phyloP scores from a whole-genome alignment of 2,888 invertebrate species.

The Linnaemya tessellans region DNA sequence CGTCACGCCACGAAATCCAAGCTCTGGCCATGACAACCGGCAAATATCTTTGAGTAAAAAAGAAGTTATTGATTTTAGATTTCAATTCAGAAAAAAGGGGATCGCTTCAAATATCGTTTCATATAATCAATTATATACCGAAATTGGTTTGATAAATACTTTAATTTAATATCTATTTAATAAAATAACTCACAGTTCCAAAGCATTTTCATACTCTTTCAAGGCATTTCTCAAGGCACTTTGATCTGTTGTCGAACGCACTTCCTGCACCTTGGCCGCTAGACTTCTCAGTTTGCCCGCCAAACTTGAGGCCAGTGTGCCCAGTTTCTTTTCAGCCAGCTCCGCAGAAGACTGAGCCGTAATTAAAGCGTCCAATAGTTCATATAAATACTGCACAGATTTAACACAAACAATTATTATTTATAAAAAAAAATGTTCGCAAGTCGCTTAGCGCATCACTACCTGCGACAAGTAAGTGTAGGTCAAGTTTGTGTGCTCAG shows the following conservation, averaged over 20 bases:
- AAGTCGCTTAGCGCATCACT: slow-evolving; percentile 63
- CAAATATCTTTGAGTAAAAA: slow-evolving; percentile 87
- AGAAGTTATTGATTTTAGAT: not conserved
- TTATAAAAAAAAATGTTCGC: not conserved
- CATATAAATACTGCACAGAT: slow-evolving; percentile 90
- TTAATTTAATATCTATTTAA: not conserved
- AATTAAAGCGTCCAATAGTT: slow-evolving; percentile 97
- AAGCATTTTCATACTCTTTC: slow-evolving; percentile 93
- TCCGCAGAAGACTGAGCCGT: slow-evolving; percentile 98
- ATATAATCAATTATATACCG: too few species aligned
- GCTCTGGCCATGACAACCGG: slow-evolving; percentile 99
- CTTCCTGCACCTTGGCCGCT: slow-evolving; percentile 97
- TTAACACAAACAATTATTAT: not conserved
- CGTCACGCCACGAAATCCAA: slow-evolving; percentile 98
- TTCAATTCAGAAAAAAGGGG: not conserved
- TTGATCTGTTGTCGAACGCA: slow-evolving; percentile 94
- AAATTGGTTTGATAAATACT: not conserved
- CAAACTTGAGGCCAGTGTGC: slow-evolving; percentile 95
- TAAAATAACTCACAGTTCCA: slow-evolving; percentile 86
- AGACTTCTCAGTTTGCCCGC: slow-evolving; percentile 95
- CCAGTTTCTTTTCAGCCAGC: slow-evolving; percentile 97
- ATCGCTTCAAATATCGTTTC: too few species aligned
- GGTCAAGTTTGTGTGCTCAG: slow-evolving; percentile 98
- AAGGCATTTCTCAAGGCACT: slow-evolving; percentile 94
- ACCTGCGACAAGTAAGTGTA: slow-evolving; percentile 96